A percentile compares a stretch with the other conserved stretches of the same genome.
These are phyloP conservation scores for Onthophagus taurus DNA, from an alignment of 1,140 invertebrate species.

Conservation along the genomic window DNA sequence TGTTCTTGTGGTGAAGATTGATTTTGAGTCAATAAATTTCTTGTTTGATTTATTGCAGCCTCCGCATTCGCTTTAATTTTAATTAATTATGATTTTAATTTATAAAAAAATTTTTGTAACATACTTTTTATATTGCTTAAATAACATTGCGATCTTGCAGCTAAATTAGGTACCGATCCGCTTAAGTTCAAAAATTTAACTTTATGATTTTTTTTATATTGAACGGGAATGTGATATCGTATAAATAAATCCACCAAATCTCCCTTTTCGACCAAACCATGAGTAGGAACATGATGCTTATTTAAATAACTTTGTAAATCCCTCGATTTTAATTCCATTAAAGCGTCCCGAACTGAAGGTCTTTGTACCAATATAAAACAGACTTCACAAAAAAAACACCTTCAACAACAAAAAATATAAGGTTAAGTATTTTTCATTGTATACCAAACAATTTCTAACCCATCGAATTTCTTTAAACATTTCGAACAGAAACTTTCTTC, in stretches of 20 bases:
- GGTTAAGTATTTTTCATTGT: too few species aligned
- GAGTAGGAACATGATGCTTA: slow-evolving; percentile 33
- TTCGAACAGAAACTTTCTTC: slow-evolving; percentile 30
- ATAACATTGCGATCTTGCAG: slow-evolving; percentile 16
- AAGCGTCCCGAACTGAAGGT: slow-evolving; percentile 30
- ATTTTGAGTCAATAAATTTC: background rate
- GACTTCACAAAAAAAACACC: slow-evolving; percentile 32
- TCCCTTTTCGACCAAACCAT: slow-evolving; percentile 32
- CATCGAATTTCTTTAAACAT: slow-evolving; percentile 28
- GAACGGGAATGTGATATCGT: slow-evolving; percentile 29
- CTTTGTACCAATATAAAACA: slow-evolving; percentile 32
- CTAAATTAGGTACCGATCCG: slow-evolving; percentile 27
- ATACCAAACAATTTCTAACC: too few species aligned
- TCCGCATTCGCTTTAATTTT: slow-evolving; percentile 16
- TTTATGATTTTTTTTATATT: slow-evolving; percentile 25
- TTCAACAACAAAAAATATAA: slow-evolving; percentile 13
- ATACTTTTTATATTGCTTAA: slow-evolving; percentile 20
- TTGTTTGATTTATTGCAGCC: slow-evolving; percentile 5
- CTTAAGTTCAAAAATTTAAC: slow-evolving; percentile 27
- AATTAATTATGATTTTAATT: background rate
- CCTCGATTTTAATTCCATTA: slow-evolving; percentile 36
- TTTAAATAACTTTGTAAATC: slow-evolving; percentile 35
- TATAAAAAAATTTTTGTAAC: slow-evolving; percentile 3
- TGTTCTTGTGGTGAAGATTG: too few species aligned
- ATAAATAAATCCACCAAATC: slow-evolving; percentile 34